Conservation (phyloP, 2,113 vertebrate species). For the Eidolon helvum region DNA sequence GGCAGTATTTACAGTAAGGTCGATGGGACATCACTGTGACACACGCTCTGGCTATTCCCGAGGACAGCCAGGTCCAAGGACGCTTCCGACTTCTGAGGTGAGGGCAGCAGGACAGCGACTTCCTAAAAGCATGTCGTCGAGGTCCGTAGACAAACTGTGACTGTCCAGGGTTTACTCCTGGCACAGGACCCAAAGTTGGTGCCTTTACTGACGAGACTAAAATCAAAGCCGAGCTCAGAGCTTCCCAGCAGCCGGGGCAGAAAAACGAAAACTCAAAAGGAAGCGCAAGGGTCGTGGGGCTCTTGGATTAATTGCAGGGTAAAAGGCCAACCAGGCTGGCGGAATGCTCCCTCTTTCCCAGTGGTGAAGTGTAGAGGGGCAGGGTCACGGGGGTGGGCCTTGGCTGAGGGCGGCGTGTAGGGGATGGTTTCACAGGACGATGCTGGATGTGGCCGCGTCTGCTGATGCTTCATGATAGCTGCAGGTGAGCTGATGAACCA, state of each 20-base stretch:
- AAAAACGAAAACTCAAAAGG: not conserved
- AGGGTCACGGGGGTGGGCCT: not conserved
- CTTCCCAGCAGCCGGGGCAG: not conserved
- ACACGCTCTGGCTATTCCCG: constrained; percentile 91
- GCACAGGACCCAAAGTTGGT: not conserved
- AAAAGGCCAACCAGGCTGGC: not conserved
- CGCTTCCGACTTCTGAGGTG: constrained; percentile 81
- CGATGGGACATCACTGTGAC: constrained; percentile 92
- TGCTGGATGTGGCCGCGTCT: not conserved
- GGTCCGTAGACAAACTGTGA: not conserved
- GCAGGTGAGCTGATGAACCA: not conserved
- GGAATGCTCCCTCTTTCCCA: accelerated
- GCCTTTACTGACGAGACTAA: not conserved
- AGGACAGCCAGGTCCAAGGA: constrained; percentile 88
- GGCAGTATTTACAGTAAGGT: constrained; percentile 93
- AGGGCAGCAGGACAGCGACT: not conserved
- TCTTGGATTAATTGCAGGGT: not conserved
- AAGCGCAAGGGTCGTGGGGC: not conserved
- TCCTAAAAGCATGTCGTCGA: not conserved
- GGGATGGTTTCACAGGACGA: not conserved
- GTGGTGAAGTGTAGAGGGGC: not conserved
- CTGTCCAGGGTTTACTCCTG: not conserved
- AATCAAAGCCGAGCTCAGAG: not conserved
- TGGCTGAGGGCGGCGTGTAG: not conserved
- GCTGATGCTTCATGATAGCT: not conserved